Evolutionary conservation across 37 sponge, comb jelly and placozoan species (phyloP).

Genomic region (Spongia lamella): DNA sequence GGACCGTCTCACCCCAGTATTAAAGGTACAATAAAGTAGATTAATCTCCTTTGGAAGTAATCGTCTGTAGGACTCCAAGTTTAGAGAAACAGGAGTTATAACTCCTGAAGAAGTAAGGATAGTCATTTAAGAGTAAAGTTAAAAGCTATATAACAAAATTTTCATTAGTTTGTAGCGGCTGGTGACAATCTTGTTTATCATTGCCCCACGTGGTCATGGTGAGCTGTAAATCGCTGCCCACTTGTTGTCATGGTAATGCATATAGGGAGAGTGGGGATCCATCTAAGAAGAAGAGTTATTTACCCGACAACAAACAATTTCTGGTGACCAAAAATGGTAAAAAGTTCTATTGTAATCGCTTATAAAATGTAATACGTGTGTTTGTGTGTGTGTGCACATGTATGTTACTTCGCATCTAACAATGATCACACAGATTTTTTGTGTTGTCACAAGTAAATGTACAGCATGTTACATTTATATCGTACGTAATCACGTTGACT

Average conservation of each 20-base stretch:
- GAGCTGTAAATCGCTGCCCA: background rate
- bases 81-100: constrained; percentile 91
- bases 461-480: background rate
- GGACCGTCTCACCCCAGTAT: constrained; percentile 63
- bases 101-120: constrained; percentile 92
- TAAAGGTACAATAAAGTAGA: constrained; percentile 46
- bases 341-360: too few relatives aligned
- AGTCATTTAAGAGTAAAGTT: background rate
- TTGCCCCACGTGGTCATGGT: constrained; percentile 99
- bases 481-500: background rate
- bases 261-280: constrained; percentile 67
- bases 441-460: background rate
- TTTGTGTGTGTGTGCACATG: constrained; percentile 12
- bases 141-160: too few relatives aligned
- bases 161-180: constrained; percentile 84
- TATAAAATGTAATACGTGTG: constrained; percentile 2
- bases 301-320: constrained; percentile 92
- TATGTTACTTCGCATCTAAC: background rate
- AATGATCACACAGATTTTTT: background rate
- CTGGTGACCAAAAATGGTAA: constrained; percentile 89
- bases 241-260: background rate
- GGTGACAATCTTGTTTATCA: constrained; percentile 96
- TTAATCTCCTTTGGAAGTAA: background rate
- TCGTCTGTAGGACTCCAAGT: constrained; percentile 85
- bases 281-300: constrained; percentile 65